Percentiles rank a stretch among this genome's conserved stretches.
phyloP scores from a whole-genome alignment of 2,888 invertebrate species.

The Hyppa rectilinea region DNA sequence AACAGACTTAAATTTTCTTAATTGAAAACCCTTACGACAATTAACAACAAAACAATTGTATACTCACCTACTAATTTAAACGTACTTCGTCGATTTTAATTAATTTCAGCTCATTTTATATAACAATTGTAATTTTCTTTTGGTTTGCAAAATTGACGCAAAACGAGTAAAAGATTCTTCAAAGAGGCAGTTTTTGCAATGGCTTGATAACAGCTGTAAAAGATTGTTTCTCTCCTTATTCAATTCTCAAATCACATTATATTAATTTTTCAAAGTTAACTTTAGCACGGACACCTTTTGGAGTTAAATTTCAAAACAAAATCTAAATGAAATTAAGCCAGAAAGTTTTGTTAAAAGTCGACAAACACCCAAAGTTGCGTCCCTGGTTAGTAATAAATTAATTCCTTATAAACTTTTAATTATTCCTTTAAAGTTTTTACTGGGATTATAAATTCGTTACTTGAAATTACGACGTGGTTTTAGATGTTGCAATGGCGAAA shows the following conservation, averaged over 20 bases:
- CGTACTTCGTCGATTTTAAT: background rate
- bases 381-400: conserved; percentile 60
- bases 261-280: conserved; percentile 48
- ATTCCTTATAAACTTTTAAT: conserved; percentile 62
- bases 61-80: background rate
- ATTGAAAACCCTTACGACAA: background rate
- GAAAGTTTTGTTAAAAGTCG: conserved; percentile 57
- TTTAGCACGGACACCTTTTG: conserved; percentile 44
- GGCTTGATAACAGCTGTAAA: background rate
- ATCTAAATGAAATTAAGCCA: conserved; percentile 59
- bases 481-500: conserved; percentile 35
- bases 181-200: background rate
- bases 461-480: conserved; percentile 13
- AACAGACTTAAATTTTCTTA: background rate
- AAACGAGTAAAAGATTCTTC: background rate
- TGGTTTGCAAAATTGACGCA: background rate
- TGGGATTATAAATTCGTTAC: conserved; percentile 46
- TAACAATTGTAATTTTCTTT: background rate
- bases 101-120: background rate
- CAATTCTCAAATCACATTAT: conserved; percentile 35
- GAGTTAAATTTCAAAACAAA: conserved; percentile 56
- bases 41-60: background rate
- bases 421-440: conserved; percentile 57
- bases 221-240: conserved; percentile 11
- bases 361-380: conserved; percentile 55